phyloP scores from a whole-genome alignment of 2,797 vertebrate species.

The Mormyrus proboscirostris region DNA sequence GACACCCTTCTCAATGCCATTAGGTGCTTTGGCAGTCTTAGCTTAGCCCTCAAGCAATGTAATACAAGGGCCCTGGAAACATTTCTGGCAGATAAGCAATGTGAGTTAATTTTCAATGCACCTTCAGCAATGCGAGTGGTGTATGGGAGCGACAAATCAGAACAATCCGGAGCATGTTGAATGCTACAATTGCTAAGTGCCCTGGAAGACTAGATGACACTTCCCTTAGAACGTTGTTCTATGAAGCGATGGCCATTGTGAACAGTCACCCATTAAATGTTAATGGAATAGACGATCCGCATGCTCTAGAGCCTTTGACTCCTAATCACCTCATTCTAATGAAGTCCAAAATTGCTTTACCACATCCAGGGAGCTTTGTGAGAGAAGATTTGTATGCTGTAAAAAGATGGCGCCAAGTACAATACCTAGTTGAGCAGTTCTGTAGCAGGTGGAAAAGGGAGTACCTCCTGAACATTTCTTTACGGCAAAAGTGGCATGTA shows the following conservation, averaged over 20 bases:
- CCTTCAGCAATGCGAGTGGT: not conserved
- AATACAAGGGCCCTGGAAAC: not conserved
- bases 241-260: not conserved
- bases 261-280: not conserved
- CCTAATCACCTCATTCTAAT: conserved; percentile 29
- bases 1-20: too few species aligned
- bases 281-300: not conserved
- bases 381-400: conserved; percentile 25
- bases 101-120: not conserved
- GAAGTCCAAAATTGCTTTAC: conserved; percentile 31
- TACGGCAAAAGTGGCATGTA: conserved; percentile 23
- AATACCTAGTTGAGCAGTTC: too few species aligned
- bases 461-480: conserved; percentile 24
- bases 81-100: not conserved
- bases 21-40: too few species aligned
- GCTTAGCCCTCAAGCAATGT: not conserved
- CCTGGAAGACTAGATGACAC: not conserved
- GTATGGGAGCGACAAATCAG: not conserved
- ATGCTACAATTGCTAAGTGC: not conserved
- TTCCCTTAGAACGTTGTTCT: not conserved
- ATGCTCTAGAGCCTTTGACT: not conserved
- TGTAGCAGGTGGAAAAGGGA: conserved; percentile 23
- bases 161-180: not conserved
- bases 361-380: conserved; percentile 30
- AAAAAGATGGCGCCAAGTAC: conserved; percentile 22